These are phyloP conservation scores for Struthidea cinerea DNA, from an alignment of 2,113 vertebrate genomes.

Conservation along the genomic window DNA sequence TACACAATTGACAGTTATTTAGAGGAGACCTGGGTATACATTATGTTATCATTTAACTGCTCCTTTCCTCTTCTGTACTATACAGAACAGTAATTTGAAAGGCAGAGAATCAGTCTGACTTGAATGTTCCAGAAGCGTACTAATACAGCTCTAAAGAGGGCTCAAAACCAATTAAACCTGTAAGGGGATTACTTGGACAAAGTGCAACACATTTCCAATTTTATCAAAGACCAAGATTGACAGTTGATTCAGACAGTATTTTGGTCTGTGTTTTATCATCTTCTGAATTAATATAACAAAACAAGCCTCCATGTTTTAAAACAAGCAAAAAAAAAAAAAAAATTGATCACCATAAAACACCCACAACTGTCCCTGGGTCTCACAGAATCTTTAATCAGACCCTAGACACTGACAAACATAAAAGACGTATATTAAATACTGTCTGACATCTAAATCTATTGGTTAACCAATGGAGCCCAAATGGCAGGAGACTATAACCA, in stretches of 20 bases:
- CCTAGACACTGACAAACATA: neutral
- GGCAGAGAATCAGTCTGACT: neutral
- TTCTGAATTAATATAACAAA: neutral
- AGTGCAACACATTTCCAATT: neutral
- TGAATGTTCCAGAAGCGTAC: neutral
- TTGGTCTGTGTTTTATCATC: neutral
- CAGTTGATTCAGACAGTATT: neutral
- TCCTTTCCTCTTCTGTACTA: neutral
- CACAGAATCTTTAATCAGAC: neutral
- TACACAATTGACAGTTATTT: neutral
- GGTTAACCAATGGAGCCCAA: neutral
- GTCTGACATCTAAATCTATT: neutral
- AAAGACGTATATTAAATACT: neutral
- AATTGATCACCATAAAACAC: neutral
- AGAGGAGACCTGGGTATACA: neutral
- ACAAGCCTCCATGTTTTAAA: neutral
- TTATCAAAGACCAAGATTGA: neutral
- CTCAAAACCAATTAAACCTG: neutral
- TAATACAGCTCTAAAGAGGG: neutral
- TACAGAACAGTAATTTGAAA: neutral
- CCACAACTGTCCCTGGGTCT: neutral
- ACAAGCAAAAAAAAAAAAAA: neutral
- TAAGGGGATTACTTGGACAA: neutral
- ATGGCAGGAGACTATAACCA: neutral
- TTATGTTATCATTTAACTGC: neutral